Conservation (phyloP, 1,140 invertebrate genomes). For the Caenorhabditis briggsae region DNA sequence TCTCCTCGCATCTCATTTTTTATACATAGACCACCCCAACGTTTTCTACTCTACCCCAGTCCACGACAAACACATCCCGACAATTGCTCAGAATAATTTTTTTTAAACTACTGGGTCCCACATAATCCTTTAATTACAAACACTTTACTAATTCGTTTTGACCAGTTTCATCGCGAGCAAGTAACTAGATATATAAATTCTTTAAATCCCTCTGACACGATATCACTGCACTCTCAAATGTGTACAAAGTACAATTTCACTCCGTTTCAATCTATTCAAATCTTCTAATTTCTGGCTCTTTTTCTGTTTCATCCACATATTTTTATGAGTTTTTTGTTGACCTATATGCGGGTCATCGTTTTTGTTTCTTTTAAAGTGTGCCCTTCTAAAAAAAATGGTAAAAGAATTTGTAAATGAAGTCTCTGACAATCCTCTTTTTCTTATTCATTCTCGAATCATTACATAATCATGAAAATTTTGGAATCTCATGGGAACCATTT, state of each 20-base stretch:
- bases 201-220: not conserved
- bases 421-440: not conserved
- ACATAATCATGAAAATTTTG: conserved; percentile 14
- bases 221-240: not conserved
- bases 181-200: not conserved
- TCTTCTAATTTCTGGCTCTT: not conserved
- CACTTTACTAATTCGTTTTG: conserved; percentile 17
- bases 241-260: conserved; percentile 22
- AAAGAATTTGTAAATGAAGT: conserved; percentile 30
- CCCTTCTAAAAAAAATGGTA: not conserved
- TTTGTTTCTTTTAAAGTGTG: not conserved
- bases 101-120: not conserved
- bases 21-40: not conserved
- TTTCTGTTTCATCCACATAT: not conserved
- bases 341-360: conserved; percentile 41
- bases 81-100: conserved; percentile 3
- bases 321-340: conserved; percentile 27
- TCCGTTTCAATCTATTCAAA: not conserved
- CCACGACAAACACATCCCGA: conserved; percentile 35
- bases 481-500: not conserved
- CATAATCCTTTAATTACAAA: not conserved
- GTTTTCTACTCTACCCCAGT: too few relatives aligned
- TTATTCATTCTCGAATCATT: not conserved
- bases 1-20: not conserved
- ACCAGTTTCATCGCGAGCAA: too few relatives aligned